These are phyloP conservation scores for Amphiprion ocellaris DNA, from an alignment of 2,113 vertebrate genomes.

Conservation along the genomic window DNA sequence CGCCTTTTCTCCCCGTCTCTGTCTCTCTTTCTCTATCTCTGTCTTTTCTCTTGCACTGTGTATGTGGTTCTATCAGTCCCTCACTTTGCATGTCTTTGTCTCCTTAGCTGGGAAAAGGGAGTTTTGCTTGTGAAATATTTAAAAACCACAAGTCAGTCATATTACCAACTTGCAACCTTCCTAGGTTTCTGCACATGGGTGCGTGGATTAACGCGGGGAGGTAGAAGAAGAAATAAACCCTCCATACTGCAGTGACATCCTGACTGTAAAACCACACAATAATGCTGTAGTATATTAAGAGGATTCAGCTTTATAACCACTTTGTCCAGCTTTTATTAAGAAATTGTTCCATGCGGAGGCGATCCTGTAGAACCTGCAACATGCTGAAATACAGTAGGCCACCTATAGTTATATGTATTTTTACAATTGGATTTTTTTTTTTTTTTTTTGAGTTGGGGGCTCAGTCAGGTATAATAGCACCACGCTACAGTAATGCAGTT, in stretches of 20 bases:
- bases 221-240: neutral
- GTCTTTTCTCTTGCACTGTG: conserved; percentile 33
- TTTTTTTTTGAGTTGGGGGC: too few relatives aligned
- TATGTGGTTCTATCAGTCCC: conserved; percentile 46
- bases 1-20: conserved; percentile 67
- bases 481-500: conserved; percentile 1
- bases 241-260: neutral
- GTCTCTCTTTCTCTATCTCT: conserved; percentile 62
- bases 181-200: neutral
- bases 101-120: conserved; percentile 24
- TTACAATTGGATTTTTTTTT: too few relatives aligned
- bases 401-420: too few relatives aligned
- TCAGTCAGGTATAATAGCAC: neutral
- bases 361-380: neutral
- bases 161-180: conserved; percentile 27
- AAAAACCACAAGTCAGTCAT: conserved; percentile 25
- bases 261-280: neutral
- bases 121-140: conserved; percentile 35
- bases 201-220: conserved; percentile 2
- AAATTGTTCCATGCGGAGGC: neutral
- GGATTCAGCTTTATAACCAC: neutral
- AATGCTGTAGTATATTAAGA: neutral
- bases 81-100: conserved; percentile 40
- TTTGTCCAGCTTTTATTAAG: neutral
- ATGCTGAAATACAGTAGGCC: neutral